Conservation (phyloP, 2,797 vertebrate genomes). For the Chiroxiphia lanceolata region DNA sequence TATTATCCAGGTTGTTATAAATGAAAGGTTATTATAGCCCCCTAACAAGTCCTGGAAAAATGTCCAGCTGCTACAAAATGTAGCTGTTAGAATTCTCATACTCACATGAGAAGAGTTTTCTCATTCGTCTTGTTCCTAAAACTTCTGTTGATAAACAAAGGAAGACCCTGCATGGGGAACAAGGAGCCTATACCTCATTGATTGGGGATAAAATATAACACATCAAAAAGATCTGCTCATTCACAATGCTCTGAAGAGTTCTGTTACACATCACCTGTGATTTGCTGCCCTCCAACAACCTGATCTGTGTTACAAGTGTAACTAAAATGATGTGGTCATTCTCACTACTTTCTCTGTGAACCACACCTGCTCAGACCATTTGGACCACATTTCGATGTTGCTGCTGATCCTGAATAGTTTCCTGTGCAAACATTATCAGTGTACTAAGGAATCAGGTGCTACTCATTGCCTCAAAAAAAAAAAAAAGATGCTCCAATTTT, state of each 20-base stretch:
- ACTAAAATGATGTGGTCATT: neutral
- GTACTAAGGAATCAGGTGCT: neutral
- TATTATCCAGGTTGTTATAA: conserved; percentile 54
- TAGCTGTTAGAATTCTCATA: neutral
- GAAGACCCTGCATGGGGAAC: neutral
- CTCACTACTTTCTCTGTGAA: neutral
- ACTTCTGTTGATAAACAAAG: conserved; percentile 24
- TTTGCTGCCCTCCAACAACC: neutral
- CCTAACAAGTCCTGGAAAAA: conserved; percentile 43
- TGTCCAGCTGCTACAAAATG: conserved; percentile 6
- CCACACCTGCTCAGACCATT: neutral
- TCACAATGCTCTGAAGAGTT: neutral
- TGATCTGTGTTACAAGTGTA: neutral
- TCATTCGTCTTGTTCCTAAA: neutral
- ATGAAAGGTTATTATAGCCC: conserved; percentile 48
- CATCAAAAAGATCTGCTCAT: neutral
- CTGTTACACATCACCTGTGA: neutral
- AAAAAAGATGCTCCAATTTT: neutral
- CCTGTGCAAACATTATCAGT: neutral
- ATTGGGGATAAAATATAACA: neutral
- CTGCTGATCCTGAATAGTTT: neutral
- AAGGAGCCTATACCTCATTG: neutral
- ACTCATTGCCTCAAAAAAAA: neutral
- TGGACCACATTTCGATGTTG: neutral
- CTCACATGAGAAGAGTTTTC: neutral